Base-by-base conservation (phyloP, 2,888 invertebrate genomes). In the Arrhopalites spinosus region DNA sequence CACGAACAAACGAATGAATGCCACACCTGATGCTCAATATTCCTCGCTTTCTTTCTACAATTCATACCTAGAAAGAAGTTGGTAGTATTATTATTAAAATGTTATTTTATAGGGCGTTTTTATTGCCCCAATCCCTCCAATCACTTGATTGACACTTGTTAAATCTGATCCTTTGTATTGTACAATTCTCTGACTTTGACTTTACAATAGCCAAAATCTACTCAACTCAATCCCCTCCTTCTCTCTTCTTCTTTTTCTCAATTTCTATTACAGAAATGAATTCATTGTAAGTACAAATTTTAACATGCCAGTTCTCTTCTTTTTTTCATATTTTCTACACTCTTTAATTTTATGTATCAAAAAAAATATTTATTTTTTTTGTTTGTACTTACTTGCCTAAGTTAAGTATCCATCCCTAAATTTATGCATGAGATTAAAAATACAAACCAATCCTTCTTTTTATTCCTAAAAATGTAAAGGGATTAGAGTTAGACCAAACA, bases 61-160 rank as follows among this genome's bases (percentile, higher is more conserved):
- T 36, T 7, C 5, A 36, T 11, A 3, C 36, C 11, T 36, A 11
- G 36, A 36, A 36, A 7, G 5, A 3, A 36, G 3, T 36, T 11
- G 11, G 17, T 25, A 8, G 15, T 43, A 71, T 71, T 29, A 71
- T 71, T 20, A 71, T 36, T 11, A 36, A n/a, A n/a, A 36, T 78
- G 78, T 75, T 78, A 78, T 77, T 78, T 77, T 77, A 78, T 78
- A 70, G 78, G 78, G 78, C 78, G 78, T 78, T 77, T 78, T 77
- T 78, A 78, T 75, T 77, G 73, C 13, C 73, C 71, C 64, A 71
- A 74, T 73, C 30, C 53, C 73, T 74, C 77, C 74, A 76, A 75
- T n/a, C n/a, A 76, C 71, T 75, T 78, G 77, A 77, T 78, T 78
- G 77, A 77, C 78, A 78, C 73, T 71, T 71, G 72, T 36, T 69